These are phyloP conservation scores for Cynocephalus volans DNA, from an alignment of 2,113 vertebrate genomes.

Conservation along the genomic window DNA sequence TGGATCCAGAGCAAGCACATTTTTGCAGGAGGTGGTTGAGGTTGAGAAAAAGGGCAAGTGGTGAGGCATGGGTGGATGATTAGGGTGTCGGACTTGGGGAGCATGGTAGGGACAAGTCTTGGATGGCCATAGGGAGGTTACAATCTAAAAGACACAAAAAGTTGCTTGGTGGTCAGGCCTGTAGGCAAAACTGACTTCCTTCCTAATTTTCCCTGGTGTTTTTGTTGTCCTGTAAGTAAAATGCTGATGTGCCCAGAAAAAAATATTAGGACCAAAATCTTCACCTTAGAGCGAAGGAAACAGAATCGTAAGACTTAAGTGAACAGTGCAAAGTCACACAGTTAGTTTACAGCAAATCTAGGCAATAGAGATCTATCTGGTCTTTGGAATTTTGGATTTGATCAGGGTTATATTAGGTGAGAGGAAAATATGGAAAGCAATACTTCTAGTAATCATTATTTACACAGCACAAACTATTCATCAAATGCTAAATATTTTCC, in stretches of 20 bases:
- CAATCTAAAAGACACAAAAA: neutral
- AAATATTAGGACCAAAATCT: neutral
- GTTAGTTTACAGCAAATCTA: neutral
- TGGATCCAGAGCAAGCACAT: neutral
- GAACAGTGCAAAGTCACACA: neutral
- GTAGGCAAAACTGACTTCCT: neutral
- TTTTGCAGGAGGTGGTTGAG: neutral
- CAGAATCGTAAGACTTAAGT: neutral
- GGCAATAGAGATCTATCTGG: neutral
- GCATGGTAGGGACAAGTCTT: neutral
- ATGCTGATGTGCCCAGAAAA: neutral
- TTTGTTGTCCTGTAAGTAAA: neutral
- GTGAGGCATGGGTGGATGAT: neutral
- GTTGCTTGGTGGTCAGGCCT: neutral
- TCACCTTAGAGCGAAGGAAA: neutral
- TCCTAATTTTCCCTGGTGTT: neutral
- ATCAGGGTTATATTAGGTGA: neutral
- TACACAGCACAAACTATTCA: neutral
- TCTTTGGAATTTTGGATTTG: neutral
- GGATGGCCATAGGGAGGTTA: neutral
- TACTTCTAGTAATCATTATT: neutral
- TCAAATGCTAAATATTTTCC: neutral
- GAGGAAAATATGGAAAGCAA: neutral
- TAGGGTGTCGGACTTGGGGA: neutral
- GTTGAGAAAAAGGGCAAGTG: neutral